Conservation (phyloP, 2,113 vertebrate genomes). For the Gallinago paraguaiae region DNA sequence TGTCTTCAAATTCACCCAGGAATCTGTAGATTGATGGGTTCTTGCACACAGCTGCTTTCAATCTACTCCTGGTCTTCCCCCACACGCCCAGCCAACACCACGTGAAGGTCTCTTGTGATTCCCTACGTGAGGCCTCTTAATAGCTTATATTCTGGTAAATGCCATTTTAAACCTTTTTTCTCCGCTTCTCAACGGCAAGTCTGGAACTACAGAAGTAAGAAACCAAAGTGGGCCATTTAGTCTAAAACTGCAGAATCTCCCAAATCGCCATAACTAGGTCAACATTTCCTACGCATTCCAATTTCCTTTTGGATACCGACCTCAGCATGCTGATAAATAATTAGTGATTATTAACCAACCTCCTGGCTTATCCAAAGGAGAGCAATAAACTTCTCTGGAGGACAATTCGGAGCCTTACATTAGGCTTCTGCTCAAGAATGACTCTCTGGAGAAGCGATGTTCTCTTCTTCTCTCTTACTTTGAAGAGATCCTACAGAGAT, state of each 20-base stretch:
- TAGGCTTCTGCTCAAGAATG: neutral
- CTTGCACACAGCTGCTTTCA: neutral
- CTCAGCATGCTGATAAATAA: neutral
- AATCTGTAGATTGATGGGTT: neutral
- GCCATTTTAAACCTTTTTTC: neutral
- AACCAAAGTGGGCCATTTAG: neutral
- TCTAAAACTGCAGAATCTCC: neutral
- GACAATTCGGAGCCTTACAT: constrained; percentile 19
- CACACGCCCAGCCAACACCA: fast-evolving
- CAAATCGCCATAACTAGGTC: neutral
- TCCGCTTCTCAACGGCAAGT: neutral
- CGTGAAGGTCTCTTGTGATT: neutral
- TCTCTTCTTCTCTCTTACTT: neutral
- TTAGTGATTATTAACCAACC: neutral
- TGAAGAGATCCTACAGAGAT: constrained; percentile 29
- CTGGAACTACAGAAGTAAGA: neutral
- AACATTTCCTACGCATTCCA: neutral
- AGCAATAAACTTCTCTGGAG: constrained; percentile 19
- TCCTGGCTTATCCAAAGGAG: constrained; percentile 1
- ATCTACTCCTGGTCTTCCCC: neutral
- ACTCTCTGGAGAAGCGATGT: constrained; percentile 24
- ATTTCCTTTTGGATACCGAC: neutral
- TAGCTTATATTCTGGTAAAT: neutral
- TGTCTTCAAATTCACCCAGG: neutral
- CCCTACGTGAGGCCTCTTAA: neutral